Conservation (phyloP, 2,113 vertebrate species). For the Gnathonemus longibarbis region DNA sequence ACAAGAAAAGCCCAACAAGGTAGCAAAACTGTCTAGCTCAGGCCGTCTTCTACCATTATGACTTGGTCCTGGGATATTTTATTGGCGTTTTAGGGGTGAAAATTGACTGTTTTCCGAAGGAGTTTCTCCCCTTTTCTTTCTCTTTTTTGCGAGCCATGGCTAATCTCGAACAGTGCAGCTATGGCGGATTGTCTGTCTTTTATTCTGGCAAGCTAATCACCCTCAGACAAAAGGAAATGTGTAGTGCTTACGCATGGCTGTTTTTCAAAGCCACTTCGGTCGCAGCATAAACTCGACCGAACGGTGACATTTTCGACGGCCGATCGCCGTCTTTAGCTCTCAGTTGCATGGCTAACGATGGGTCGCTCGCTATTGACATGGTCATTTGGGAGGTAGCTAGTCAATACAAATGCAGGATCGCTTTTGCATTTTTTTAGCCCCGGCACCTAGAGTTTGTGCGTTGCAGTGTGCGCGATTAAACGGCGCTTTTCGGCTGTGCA, state of each 20-base stretch:
- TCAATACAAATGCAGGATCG: not conserved
- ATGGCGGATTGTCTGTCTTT: conserved; percentile 77
- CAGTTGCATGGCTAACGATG: conserved; percentile 31
- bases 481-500: not conserved
- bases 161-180: conserved; percentile 67
- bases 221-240: conserved; percentile 88
- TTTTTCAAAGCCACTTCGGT: conserved; percentile 41
- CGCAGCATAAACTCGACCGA: conserved; percentile 35
- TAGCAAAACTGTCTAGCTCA: conserved; percentile 51
- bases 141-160: conserved; percentile 53
- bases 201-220: conserved; percentile 53
- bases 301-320: conserved; percentile 44
- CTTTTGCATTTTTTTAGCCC: not conserved
- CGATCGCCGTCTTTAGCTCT: not conserved
- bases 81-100: conserved; percentile 38
- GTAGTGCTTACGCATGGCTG: conserved; percentile 56
- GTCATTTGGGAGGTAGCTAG: not conserved
- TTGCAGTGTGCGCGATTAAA: not conserved
- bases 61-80: conserved; percentile 28
- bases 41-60: conserved; percentile 27
- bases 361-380: conserved; percentile 38
- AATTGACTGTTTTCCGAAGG: conserved; percentile 47
- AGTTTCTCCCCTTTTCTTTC: conserved; percentile 44
- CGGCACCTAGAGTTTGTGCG: not conserved
- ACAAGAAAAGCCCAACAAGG: conserved; percentile 97